Conservation (phyloP, 1,140 invertebrate genomes). For the Pemphigus obesinymphae region DNA sequence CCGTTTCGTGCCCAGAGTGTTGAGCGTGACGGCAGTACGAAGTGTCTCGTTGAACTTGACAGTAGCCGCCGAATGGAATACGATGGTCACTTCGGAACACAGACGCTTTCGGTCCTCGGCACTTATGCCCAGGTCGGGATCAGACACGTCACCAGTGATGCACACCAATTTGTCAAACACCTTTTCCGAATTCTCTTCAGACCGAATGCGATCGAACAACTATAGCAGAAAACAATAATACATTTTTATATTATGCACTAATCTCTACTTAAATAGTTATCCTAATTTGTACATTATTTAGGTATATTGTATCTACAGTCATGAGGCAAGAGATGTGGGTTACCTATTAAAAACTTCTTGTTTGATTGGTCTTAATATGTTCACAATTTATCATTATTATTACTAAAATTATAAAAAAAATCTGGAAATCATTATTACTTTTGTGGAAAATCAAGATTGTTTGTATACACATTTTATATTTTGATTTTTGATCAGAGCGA, state of each 20-base stretch:
- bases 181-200: constrained; percentile 50
- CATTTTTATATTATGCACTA: too few relatives aligned
- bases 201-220: constrained; percentile 53
- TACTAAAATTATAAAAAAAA: too few relatives aligned
- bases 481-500: background rate
- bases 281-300: too few relatives aligned
- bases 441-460: too few relatives aligned
- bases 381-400: too few relatives aligned
- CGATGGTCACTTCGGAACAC: constrained; percentile 61
- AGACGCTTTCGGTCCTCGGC: constrained; percentile 52
- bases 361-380: too few relatives aligned
- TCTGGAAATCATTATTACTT: too few relatives aligned
- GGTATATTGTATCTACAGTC: too few relatives aligned
- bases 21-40: constrained; percentile 48
- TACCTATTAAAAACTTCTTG: too few relatives aligned
- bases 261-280: too few relatives aligned
- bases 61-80: constrained; percentile 69
- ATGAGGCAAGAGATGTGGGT: too few relatives aligned
- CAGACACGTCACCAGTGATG: constrained; percentile 60
- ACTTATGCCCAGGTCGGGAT: constrained; percentile 53
- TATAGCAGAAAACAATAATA: constrained; percentile 45
- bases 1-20: constrained; percentile 49
- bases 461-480: too few relatives aligned
- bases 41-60: constrained; percentile 52
- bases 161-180: constrained; percentile 55